phyloP scores from a whole-genome alignment of 2,797 vertebrate genomes.

The Hydrolagus colliei region DNA sequence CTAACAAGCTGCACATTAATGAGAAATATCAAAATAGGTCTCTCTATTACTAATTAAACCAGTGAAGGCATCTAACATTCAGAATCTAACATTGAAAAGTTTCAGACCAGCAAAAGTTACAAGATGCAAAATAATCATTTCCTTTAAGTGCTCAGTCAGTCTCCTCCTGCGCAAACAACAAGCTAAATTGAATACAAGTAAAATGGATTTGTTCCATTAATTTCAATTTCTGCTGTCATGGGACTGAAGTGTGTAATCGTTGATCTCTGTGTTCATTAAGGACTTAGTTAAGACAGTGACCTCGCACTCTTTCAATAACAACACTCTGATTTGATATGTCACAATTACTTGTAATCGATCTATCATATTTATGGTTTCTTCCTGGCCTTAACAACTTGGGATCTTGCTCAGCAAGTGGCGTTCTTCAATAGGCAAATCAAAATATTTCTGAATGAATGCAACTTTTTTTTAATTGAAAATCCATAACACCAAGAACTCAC shows the following conservation, averaged over 20 bases:
- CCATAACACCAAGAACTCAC: too few species aligned
- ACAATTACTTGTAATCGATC: background rate
- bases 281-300: background rate
- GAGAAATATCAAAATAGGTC: background rate
- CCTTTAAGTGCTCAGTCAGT: background rate
- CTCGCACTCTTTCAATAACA: background rate
- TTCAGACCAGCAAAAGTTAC: background rate
- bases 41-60: background rate
- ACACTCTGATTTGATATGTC: background rate
- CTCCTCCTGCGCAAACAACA: background rate
- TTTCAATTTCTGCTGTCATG: background rate
- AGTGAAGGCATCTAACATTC: conserved; percentile 1
- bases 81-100: background rate
- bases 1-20: background rate
- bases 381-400: too few species aligned
- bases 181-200: too few species aligned
- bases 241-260: conserved; percentile 2
- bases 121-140: conserved; percentile 18
- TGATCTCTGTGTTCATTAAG: conserved; percentile 14
- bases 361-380: too few species aligned
- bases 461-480: too few species aligned
- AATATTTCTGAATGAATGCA: too few species aligned
- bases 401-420: too few species aligned
- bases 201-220: too few species aligned
- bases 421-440: too few species aligned